Base-by-base conservation (phyloP, 2,797 vertebrate species). In the Pempheris klunzingeri region DNA sequence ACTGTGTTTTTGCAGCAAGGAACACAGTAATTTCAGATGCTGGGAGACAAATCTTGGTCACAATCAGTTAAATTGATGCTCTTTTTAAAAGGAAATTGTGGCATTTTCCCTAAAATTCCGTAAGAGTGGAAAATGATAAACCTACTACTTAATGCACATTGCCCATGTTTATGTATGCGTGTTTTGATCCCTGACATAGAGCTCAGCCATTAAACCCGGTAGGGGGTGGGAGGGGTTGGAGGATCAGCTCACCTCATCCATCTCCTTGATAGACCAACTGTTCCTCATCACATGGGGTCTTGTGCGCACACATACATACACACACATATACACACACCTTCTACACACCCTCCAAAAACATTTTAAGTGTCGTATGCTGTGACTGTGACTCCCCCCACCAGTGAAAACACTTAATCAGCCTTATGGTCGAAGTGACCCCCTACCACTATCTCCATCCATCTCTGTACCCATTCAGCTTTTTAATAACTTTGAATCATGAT, bases 251-350 rank as follows among this genome's bases (percentile, higher is more conserved):
- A 60, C 61, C 73, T 87, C 81, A 85, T 91, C 87, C 71, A 68
- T 91, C 87, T 89, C 74, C 12, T 22, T 86, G 77, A 91, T 85
- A 52, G 81, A 79, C 88, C 87, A 90, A 88, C 86, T 88, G 90
- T 86, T 86, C 86, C 78, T 88, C 88, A 79, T 85, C 81, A 71
- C 67, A 87, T 71, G 78, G 57, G 79, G 84, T 81, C 74, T 44
- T 72, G 14, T 32, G 3, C 34, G 3, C 69, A 13, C 39, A 34
- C 53, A 65, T 74, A 26, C 26, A 36, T 26, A 28, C 54, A 20
- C 24, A 47, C 36, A 30, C 47, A 62, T 26, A 44, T n/a, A 46
- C 59, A 62, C 44, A n/a, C 59, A 44, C 17, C 28, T 8, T 49
- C 20, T 24, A 47, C 58, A 65, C 62, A 64, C 57, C 44, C 43